These are phyloP conservation scores for Scaptomyza hsui DNA, from an alignment of 1,140 invertebrate genomes.

Conservation along the genomic window DNA sequence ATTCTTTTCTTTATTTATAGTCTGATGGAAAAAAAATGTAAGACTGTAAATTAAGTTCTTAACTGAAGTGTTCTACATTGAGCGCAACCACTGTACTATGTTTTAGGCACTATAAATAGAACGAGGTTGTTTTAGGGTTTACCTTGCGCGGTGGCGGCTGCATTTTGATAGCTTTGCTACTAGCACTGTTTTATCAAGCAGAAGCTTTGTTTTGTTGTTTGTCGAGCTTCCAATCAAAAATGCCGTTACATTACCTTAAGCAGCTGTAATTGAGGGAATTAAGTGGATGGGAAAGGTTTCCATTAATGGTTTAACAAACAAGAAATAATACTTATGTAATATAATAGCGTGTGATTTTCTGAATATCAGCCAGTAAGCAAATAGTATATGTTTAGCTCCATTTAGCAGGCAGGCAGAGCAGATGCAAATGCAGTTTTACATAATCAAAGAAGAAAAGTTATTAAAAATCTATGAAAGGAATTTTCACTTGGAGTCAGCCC, in stretches of 20 bases:
- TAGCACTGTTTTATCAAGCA: constrained; percentile 45
- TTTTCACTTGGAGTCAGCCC: constrained; percentile 19
- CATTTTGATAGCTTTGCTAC: constrained; percentile 69
- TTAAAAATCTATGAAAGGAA: constrained; percentile 25
- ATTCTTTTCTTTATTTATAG: too few relatives aligned
- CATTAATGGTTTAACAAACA: constrained; percentile 47
- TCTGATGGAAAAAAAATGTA: too few relatives aligned
- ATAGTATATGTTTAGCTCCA: neutral
- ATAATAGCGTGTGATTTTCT: constrained; percentile 10
- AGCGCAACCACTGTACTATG: too few relatives aligned
- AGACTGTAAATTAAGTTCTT: too few relatives aligned
- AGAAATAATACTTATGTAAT: constrained; percentile 64
- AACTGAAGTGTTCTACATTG: too few relatives aligned
- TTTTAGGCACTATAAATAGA: too few relatives aligned
- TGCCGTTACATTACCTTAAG: constrained; percentile 68
- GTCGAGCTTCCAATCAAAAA: constrained; percentile 46
- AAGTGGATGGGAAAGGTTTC: constrained; percentile 1
- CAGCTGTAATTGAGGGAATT: constrained; percentile 48
- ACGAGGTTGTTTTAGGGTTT: constrained; percentile 23
- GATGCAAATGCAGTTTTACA: constrained; percentile 29
- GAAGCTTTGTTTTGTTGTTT: constrained; percentile 31
- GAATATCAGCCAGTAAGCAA: neutral
- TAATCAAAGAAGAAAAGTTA: constrained; percentile 20
- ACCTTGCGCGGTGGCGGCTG: constrained; percentile 83
- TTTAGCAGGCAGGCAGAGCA: neutral